phyloP scores from a whole-genome alignment of 2,113 vertebrate genomes.

The Phaethornis superciliosus region DNA sequence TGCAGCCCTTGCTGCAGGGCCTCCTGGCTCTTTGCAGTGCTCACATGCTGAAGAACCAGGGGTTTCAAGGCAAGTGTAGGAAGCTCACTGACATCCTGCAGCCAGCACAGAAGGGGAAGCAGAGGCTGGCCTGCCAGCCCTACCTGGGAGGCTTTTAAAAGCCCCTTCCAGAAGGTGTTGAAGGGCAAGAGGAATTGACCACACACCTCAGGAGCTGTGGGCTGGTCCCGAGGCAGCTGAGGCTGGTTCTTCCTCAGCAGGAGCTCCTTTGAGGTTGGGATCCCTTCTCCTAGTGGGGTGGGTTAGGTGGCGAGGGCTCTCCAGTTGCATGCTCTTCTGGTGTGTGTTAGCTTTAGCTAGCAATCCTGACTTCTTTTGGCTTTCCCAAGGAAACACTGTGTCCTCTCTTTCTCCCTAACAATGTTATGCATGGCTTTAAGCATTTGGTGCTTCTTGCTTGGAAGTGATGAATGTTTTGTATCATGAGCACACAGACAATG shows the following conservation, averaged over 20 bases:
- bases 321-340: not conserved
- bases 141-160: not conserved
- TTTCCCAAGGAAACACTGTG: not conserved
- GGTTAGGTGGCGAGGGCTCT: not conserved
- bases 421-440: not conserved
- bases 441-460: not conserved
- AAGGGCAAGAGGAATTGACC: not conserved
- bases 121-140: not conserved
- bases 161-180: not conserved
- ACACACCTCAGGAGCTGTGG: not conserved
- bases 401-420: not conserved
- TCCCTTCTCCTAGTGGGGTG: not conserved
- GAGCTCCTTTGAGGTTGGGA: not conserved
- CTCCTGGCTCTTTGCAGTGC: not conserved
- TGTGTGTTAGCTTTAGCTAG: not conserved
- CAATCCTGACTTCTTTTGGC: not conserved
- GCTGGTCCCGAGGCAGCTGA: not conserved
- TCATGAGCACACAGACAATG: constrained; percentile 5
- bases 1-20: not conserved
- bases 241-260: not conserved
- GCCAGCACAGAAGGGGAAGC: not conserved
- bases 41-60: not conserved
- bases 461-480: constrained; percentile 21
- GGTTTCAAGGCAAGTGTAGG: not conserved
- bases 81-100: not conserved